Evolutionary conservation across 23 tunicate species (phyloP).

Genomic region (Trididemnum miniatum): DNA sequence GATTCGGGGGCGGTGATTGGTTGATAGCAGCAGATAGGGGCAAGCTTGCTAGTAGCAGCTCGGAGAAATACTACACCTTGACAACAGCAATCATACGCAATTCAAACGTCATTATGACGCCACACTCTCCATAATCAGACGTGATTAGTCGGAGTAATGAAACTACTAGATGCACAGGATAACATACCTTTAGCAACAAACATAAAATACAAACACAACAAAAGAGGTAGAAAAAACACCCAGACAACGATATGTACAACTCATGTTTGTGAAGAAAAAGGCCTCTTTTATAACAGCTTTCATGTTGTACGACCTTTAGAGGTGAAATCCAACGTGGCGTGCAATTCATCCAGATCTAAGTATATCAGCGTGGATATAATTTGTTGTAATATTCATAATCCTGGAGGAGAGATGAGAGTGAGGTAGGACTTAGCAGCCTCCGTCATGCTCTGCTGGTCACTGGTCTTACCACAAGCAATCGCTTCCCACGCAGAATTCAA

Average conservation of each 20-base stretch:
- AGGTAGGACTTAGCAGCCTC: slow-evolving; percentile 91
- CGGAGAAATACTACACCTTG: not conserved
- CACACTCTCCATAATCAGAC: not conserved
- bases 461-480: slow-evolving; percentile 90
- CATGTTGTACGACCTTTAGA: too few species aligned
- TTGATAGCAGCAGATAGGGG: not conserved
- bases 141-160: not conserved
- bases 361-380: too few species aligned
- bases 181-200: slow-evolving; percentile 17
- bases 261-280: too few species aligned
- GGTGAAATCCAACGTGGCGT: too few species aligned
- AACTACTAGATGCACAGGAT: slow-evolving; percentile 2
- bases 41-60: not conserved
- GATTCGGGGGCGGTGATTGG: not conserved
- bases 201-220: not conserved
- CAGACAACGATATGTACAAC: not conserved
- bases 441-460: slow-evolving; percentile 96
- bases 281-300: too few species aligned
- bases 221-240: not conserved
- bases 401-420: slow-evolving; percentile 70
- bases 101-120: not conserved
- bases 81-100: not conserved
- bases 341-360: too few species aligned
- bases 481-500: slow-evolving; percentile 83
- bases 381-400: slow-evolving; percentile 12